A percentile compares a stretch with the other conserved stretches of the same genome.
Evolutionary conservation across 2,113 vertebrate species (phyloP).

Genomic region (Steatornis caripensis): DNA sequence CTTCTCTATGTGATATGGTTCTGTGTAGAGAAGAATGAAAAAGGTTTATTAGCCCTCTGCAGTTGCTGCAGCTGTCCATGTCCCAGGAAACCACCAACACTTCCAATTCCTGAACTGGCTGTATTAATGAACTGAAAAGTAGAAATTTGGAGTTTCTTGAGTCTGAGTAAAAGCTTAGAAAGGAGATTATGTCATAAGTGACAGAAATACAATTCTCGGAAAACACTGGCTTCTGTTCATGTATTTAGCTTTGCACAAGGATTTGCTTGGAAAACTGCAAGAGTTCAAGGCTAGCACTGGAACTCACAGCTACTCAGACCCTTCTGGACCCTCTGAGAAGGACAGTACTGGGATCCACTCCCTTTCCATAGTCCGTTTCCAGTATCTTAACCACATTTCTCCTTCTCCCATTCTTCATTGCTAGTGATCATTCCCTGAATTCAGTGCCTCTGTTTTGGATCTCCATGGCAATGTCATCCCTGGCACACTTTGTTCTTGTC

Average conservation of each 20-base stretch:
- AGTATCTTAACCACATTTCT: neutral
- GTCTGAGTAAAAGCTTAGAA: neutral
- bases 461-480: neutral
- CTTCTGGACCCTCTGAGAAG: neutral
- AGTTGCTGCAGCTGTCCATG: neutral
- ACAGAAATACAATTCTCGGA: neutral
- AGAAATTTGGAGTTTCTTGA: neutral
- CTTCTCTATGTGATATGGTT: rapidly evolving
- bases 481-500: neutral
- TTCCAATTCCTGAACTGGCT: neutral
- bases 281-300: neutral
- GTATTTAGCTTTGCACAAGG: neutral
- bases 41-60: neutral
- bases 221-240: neutral
- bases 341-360: neutral
- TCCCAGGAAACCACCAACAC: neutral
- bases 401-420: neutral
- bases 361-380: neutral
- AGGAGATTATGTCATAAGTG: neutral
- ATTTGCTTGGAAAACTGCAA: neutral
- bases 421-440: neutral
- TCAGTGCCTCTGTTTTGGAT: neutral
- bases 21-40: neutral
- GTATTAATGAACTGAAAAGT: neutral
- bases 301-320: neutral